Percentiles rank a stretch among this genome's conserved stretches.
These are phyloP conservation scores for Dipodomys stephensi DNA, from an alignment of 2,113 vertebrate species.

Conservation along the genomic window DNA sequence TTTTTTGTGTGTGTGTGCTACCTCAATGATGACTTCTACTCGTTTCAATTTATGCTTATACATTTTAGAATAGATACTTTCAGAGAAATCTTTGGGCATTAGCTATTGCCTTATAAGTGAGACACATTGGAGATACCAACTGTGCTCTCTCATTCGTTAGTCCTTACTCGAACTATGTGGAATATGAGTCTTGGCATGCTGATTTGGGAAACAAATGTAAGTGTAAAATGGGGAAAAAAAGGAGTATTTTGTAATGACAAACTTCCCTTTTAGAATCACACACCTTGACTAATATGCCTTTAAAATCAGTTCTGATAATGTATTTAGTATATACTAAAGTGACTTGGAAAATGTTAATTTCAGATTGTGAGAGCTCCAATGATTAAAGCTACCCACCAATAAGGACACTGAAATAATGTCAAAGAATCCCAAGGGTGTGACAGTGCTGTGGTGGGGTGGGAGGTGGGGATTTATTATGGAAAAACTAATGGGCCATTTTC, in stretches of 20 bases:
- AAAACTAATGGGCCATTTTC: conserved; percentile 63
- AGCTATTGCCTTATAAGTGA: conserved; percentile 53
- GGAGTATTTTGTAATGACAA: conserved; percentile 45
- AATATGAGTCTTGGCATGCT: conserved; percentile 55
- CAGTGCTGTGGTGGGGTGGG: background rate
- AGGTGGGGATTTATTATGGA: conserved; percentile 59
- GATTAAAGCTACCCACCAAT: conserved; percentile 63
- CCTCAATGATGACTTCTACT: conserved; percentile 5
- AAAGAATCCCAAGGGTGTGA: conserved; percentile 68
- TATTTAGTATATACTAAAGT: conserved; percentile 33
- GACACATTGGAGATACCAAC: conserved; percentile 24
- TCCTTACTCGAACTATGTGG: conserved; percentile 48
- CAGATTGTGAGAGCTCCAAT: conserved; percentile 48
- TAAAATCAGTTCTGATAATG: conserved; percentile 49
- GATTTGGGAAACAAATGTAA: conserved; percentile 66
- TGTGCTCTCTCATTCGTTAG: conserved; percentile 70
- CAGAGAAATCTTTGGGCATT: conserved; percentile 17
- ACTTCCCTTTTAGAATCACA: conserved; percentile 46
- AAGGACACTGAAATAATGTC: conserved; percentile 68
- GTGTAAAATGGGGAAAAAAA: conserved; percentile 36
- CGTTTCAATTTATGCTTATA: conserved; percentile 26
- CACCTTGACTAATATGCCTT: background rate
- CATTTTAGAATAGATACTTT: conserved; percentile 58
- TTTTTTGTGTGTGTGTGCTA: background rate
- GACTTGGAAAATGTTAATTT: conserved; percentile 66